phyloP scores from a whole-genome alignment of 2,797 vertebrate genomes.

The Lagodon rhomboides region DNA sequence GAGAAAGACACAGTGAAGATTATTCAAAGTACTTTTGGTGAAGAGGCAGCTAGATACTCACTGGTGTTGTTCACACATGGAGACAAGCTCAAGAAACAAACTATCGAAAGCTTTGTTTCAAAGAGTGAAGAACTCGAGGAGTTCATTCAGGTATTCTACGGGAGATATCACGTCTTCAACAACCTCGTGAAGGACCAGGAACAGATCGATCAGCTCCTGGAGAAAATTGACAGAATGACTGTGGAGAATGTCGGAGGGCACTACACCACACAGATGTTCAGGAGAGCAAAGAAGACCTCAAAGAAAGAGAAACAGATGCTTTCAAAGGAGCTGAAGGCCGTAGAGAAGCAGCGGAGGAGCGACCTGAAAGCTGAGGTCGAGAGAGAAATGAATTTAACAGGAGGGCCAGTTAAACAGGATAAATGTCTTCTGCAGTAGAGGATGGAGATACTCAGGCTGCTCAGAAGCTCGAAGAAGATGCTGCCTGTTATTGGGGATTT shows the following conservation, averaged over 20 bases:
- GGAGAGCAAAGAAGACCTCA: conserved; percentile 20
- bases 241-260: conserved; percentile 36
- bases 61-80: conserved; percentile 67
- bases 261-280: conserved; percentile 52
- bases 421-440: conserved; percentile 59
- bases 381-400: conserved; percentile 12
- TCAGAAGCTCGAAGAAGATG: background rate
- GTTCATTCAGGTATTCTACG: conserved; percentile 19
- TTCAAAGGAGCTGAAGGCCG: conserved; percentile 31
- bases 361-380: conserved; percentile 34
- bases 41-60: conserved; percentile 23
- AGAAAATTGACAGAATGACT: conserved; percentile 48
- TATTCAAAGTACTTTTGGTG: conserved; percentile 53
- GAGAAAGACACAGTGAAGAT: conserved; percentile 49
- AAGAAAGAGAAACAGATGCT: conserved; percentile 32
- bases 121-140: conserved; percentile 49
- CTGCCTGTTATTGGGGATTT: no score
- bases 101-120: conserved; percentile 56
- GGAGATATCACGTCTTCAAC: conserved; percentile 66
- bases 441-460: background rate
- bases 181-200: conserved; percentile 28
- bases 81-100: conserved; percentile 65
- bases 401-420: background rate
- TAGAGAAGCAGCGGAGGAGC: conserved; percentile 43
- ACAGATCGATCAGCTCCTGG: conserved; percentile 48